phyloP scores from a whole-genome alignment of 2,113 vertebrate genomes.

The Proterorhinus semilunaris region DNA sequence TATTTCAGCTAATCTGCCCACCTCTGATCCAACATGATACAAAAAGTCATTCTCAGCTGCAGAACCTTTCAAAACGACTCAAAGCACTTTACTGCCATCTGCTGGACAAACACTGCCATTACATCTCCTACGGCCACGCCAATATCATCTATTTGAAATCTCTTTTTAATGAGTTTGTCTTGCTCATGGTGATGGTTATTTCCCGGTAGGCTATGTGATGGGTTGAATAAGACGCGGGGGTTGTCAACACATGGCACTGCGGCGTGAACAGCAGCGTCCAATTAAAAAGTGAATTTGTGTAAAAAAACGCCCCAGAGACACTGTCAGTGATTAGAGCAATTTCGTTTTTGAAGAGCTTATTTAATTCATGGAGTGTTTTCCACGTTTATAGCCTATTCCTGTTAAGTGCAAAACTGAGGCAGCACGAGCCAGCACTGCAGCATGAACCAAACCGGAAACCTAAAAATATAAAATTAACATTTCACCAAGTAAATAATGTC shows the following conservation, averaged over 20 bases:
- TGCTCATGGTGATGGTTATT: background rate
- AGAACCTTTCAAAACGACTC: background rate
- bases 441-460: too few species aligned
- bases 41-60: background rate
- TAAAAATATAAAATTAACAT: too few species aligned
- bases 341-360: too few species aligned
- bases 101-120: conserved; percentile 24
- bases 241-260: background rate
- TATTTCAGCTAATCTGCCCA: too few species aligned
- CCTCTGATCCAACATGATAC: too few species aligned
- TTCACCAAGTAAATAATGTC: too few species aligned
- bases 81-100: conserved; percentile 55
- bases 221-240: background rate
- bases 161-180: conserved; percentile 1
- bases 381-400: too few species aligned
- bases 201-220: background rate
- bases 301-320: background rate
- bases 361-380: too few species aligned
- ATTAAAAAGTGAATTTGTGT: background rate
- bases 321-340: background rate
- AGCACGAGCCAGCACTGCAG: too few species aligned
- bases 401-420: too few species aligned
- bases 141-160: background rate
- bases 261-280: background rate
- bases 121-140: background rate